phyloP scores from a whole-genome alignment of 92 coral and sea anemone species.

The Micromussa lordhowensis region DNA sequence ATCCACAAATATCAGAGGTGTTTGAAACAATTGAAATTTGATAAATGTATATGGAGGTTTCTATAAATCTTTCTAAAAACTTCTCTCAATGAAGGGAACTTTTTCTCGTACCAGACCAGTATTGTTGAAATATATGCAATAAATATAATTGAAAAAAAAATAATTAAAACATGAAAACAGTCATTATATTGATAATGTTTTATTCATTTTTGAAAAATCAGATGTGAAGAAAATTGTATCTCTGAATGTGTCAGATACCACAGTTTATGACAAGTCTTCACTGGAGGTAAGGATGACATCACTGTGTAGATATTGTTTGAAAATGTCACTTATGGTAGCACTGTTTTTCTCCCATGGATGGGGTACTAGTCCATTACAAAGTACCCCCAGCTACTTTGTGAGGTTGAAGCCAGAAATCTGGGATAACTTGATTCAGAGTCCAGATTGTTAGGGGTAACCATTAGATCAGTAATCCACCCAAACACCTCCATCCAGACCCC shows the following conservation, averaged over 20 bases:
- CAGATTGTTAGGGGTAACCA: no score
- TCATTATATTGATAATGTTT: no score
- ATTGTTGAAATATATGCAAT: neutral
- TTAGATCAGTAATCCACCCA: neutral
- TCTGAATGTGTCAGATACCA: conserved; percentile 33
- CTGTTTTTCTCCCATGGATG: neutral
- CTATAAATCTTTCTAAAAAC: no score
- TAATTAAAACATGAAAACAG: no score
- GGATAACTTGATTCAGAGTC: no score
- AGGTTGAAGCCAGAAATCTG: neutral
- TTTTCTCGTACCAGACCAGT: neutral
- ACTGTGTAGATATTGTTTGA: neutral
- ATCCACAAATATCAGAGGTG: neutral
- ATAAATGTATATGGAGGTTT: neutral
- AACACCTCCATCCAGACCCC: no score
- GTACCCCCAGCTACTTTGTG: neutral
- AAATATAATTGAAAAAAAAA: no score
- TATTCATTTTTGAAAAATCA: neutral
- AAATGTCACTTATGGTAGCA: neutral
- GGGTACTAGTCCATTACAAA: neutral
- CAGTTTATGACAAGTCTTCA: conserved; percentile 67
- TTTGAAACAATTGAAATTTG: neutral
- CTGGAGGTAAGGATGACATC: conserved; percentile 66
- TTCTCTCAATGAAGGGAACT: neutral
- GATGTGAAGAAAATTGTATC: conserved; percentile 66